Conservation (phyloP, 2,888 invertebrate species). For the Caenorhabditis sp. region DNA sequence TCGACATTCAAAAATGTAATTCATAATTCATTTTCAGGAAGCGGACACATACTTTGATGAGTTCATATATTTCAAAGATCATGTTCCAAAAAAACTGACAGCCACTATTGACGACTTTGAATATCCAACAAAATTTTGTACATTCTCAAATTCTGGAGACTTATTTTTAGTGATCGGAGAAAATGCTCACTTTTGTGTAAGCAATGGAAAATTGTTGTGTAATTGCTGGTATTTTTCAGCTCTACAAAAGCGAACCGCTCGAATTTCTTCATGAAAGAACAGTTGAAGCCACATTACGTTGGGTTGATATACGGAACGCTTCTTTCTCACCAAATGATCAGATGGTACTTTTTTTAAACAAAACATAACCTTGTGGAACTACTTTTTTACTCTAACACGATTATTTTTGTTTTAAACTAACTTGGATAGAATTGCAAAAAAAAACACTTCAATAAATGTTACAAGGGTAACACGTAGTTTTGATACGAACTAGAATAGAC, state of each 20-base stretch:
- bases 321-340: conserved; percentile 7
- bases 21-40: too few species aligned
- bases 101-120: conserved; percentile 13
- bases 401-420: too few species aligned
- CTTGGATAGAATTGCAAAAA: too few species aligned
- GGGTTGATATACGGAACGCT: neutral
- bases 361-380: too few species aligned
- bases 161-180: conserved; percentile 7
- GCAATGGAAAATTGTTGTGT: neutral
- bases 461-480: neutral
- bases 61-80: conserved; percentile 3
- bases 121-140: neutral
- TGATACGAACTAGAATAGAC: neutral
- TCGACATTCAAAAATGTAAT: too few species aligned
- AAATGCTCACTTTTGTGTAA: conserved; percentile 11
- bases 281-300: neutral
- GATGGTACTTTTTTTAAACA: too few species aligned
- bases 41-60: neutral
- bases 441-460: neutral
- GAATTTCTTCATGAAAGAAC: conserved; percentile 14
- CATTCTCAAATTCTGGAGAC: conserved; percentile 3
- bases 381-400: too few species aligned
- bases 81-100: neutral
- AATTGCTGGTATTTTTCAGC: neutral
- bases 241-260: conserved; percentile 2